phyloP scores from a whole-genome alignment of 2,888 invertebrate species.

The Aleiodes leptofemur region DNA sequence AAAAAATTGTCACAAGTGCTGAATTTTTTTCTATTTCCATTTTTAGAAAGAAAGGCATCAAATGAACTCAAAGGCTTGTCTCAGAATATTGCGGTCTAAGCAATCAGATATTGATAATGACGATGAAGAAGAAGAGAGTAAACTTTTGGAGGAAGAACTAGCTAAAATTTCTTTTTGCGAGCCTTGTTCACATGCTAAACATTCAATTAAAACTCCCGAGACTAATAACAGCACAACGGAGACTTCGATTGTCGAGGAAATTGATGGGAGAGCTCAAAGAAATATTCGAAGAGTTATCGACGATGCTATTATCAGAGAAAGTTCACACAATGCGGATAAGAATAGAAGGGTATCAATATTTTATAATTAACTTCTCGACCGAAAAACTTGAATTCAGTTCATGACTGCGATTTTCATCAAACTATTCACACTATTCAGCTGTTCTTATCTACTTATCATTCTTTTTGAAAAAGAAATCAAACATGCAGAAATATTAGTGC shows the following conservation, averaged over 20 bases:
- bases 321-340: too few species aligned
- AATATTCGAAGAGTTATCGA: not conserved
- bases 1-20: too few species aligned
- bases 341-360: too few species aligned
- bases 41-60: not conserved
- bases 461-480: too few species aligned
- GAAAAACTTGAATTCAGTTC: not conserved
- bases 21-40: too few species aligned
- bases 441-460: too few species aligned
- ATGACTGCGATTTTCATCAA: too few species aligned
- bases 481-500: too few species aligned
- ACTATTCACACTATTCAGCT: too few species aligned
- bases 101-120: constrained; percentile 10
- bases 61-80: not conserved
- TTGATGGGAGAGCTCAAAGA: constrained; percentile 1
- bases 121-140: constrained; percentile 8
- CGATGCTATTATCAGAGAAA: not conserved
- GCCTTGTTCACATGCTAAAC: not conserved
- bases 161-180: not conserved
- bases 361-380: too few species aligned
- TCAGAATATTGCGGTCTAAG: not conserved
- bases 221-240: constrained; percentile 7
- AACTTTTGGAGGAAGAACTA: not conserved
- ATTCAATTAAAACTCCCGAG: not conserved
- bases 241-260: constrained; percentile 8